Conservation (phyloP, 2,797 vertebrate genomes). For the Hephaestus fuliginosus region DNA sequence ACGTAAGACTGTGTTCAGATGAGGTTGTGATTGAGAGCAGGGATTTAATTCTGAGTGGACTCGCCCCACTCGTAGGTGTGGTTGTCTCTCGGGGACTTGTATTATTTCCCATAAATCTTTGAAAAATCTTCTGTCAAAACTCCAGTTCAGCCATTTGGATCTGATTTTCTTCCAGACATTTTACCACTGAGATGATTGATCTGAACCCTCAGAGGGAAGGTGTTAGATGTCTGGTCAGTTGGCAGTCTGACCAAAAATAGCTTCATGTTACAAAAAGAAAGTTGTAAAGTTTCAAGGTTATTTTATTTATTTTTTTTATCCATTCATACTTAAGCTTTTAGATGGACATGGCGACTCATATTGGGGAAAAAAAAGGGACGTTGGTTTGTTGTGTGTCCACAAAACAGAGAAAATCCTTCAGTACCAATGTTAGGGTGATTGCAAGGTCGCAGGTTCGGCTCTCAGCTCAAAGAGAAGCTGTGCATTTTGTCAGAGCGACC, state of each 20-base stretch:
- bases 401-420: not conserved
- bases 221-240: not conserved
- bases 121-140: not conserved
- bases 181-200: conserved; percentile 10
- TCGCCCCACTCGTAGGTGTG: not conserved
- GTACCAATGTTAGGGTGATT: not conserved
- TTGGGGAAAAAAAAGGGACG: not conserved
- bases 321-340: not conserved
- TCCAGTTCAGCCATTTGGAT: not conserved
- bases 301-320: too few relatives aligned
- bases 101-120: not conserved
- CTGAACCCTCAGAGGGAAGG: not conserved
- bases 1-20: not conserved
- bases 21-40: not conserved
- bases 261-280: not conserved
- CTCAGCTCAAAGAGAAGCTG: not conserved
- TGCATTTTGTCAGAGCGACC: not conserved
- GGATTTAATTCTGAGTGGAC: not conserved
- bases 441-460: not conserved
- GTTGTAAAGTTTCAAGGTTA: not conserved
- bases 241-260: too few relatives aligned
- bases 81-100: not conserved
- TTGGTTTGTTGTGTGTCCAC: not conserved
- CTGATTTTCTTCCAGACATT: not conserved
- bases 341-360: not conserved